These are phyloP conservation scores for Pseudorectes ferrugineus DNA, from an alignment of 2,113 vertebrate genomes.

Conservation along the genomic window DNA sequence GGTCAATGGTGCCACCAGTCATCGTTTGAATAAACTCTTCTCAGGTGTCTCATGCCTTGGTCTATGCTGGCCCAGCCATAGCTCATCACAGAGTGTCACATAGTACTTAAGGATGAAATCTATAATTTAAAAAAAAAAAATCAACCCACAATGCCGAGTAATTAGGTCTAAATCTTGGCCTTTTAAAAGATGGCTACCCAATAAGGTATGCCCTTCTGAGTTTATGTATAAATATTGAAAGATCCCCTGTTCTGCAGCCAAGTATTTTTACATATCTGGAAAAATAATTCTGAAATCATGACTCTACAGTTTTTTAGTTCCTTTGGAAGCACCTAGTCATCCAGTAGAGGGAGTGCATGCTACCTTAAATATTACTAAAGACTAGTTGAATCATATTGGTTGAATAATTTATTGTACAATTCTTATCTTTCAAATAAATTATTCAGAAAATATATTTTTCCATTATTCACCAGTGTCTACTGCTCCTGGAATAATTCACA, in stretches of 20 bases:
- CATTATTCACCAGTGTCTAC: slow-evolving; percentile 40
- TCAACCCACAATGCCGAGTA: background rate
- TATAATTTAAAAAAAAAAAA: background rate
- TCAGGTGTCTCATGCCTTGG: background rate
- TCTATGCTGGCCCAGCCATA: background rate
- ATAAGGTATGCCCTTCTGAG: background rate
- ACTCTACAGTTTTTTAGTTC: background rate
- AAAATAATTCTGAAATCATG: background rate
- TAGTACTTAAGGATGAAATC: background rate
- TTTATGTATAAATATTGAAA: background rate
- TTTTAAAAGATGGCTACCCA: background rate
- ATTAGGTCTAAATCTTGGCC: background rate
- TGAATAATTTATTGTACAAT: slow-evolving; percentile 54
- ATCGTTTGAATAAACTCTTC: background rate
- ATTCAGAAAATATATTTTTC: slow-evolving; percentile 61
- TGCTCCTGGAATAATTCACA: slow-evolving; percentile 32
- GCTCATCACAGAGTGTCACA: background rate
- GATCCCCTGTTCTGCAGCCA: background rate
- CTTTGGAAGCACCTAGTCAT: background rate
- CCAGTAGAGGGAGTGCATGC: slow-evolving; percentile 57
- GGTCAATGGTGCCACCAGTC: background rate
- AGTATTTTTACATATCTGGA: background rate
- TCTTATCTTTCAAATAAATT: slow-evolving; percentile 55
- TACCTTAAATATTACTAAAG: slow-evolving; percentile 9
- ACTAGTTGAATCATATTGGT: background rate